Evolutionary conservation across 2,113 vertebrate genomes (phyloP), one percentile per base, ranked within the genome.

Genomic region (Paratilapia polleni): DNA sequence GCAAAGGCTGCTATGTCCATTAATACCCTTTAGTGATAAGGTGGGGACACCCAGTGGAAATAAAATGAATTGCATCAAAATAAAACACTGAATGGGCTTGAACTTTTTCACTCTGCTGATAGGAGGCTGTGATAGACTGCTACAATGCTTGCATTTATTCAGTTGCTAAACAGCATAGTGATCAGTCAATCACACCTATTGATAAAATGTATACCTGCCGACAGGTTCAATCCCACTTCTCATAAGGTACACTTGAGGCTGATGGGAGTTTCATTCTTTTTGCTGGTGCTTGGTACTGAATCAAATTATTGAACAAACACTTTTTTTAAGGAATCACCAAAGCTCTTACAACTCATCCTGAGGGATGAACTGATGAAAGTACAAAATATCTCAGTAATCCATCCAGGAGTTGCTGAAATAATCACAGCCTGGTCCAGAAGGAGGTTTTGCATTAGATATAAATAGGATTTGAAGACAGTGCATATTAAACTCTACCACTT

Each of bases 121-220:
- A 6, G 28, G 0, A 62, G 28, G 60, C 28, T 34, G 9, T 0
- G 5, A 20, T 10, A 36, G 5, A 12, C 60, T 4, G 0, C 28
- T 61, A 28, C 28, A 62, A 8, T 62, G 28, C 28, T 62, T 62
- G 0, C 11, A 2, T 20, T 34, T 62, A 20, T 20, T 36, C 60
- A 20, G 0, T 0, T 0, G 4, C 28, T 4, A 61, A 61, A 20
- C 4, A 8, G 8, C 7, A 19, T 52, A 61, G 26, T 19, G 5
- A 34, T 62, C 1, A 11, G 36, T 12, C 5, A 43, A 14, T 14
- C 41, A 13, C 41, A 43, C 1, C 41, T 43, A 11, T 43, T 41
- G 38, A 38, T 9, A 38, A 10, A 38, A 38, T 38, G 1, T 62
- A 20, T 0, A 28, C 28, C 10, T 34, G 60, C 34, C 60, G 20